Conservation (phyloP, 2,888 invertebrate genomes). For the Polyommatus icarus region DNA sequence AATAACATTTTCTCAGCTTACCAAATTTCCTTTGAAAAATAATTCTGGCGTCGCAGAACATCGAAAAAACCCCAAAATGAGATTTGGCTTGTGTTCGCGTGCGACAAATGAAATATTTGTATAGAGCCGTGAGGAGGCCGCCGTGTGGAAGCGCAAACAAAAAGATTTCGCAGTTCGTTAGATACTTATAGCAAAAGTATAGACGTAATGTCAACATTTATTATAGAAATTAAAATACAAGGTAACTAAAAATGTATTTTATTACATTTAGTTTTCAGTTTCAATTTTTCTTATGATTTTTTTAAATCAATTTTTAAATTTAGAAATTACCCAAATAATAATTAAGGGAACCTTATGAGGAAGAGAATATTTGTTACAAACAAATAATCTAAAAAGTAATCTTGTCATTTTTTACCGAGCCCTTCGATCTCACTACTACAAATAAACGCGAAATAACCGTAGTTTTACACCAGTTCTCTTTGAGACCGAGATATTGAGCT, state of each 20-base stretch:
- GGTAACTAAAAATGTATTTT: background rate
- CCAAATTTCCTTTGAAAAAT: slow-evolving; percentile 30
- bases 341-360: too few species aligned
- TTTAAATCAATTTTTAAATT: too few species aligned
- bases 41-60: slow-evolving; percentile 24
- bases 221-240: background rate
- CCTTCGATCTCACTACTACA: background rate
- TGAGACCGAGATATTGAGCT: background rate
- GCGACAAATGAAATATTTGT: slow-evolving; percentile 43
- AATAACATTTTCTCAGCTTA: slow-evolving; percentile 24
- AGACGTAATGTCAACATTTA: slow-evolving; percentile 7
- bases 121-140: slow-evolving; percentile 40
- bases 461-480: background rate
- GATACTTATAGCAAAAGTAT: slow-evolving; percentile 26
- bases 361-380: too few species aligned
- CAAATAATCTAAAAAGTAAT: too few species aligned
- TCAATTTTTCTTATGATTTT: background rate
- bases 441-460: background rate
- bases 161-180: slow-evolving; percentile 44
- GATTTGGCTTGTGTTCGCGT: slow-evolving; percentile 39
- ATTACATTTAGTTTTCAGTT: background rate
- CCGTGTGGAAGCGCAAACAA: slow-evolving; percentile 41
- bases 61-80: slow-evolving; percentile 36
- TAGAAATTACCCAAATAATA: too few species aligned
- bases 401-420: too few species aligned